These are phyloP conservation scores for Epistrophe eligans DNA, from an alignment of 2,888 invertebrate species.

Conservation along the genomic window DNA sequence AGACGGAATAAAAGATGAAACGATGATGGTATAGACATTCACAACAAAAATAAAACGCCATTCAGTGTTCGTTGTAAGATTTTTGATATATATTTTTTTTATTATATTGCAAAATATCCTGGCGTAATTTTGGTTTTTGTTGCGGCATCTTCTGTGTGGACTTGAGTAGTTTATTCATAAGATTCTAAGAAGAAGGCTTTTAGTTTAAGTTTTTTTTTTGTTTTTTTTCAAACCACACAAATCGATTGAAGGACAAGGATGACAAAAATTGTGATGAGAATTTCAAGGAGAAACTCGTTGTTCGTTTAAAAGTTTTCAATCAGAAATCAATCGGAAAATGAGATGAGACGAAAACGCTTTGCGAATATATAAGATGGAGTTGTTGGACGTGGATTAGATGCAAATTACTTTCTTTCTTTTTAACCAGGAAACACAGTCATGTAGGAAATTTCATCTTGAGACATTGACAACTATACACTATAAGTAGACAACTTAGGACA, in stretches of 20 bases:
- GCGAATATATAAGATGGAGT: conserved; percentile 67
- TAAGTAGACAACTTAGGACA: neutral
- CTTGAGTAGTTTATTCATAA: conserved; percentile 36
- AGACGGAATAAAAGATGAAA: conserved; percentile 42
- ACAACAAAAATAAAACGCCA: conserved; percentile 10
- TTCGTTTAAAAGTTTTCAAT: conserved; percentile 69
- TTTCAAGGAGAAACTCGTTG: conserved; percentile 51
- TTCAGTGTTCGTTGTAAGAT: neutral
- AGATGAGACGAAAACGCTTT: conserved; percentile 67
- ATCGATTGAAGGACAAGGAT: conserved; percentile 55
- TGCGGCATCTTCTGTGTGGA: conserved; percentile 50
- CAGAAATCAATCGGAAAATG: conserved; percentile 75
- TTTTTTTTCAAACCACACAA: conserved; percentile 22
- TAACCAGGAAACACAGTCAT: conserved; percentile 41
- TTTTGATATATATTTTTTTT: conserved; percentile 1
- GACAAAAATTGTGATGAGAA: conserved; percentile 60
- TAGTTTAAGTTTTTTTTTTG: conserved; percentile 48
- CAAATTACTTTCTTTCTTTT: conserved; percentile 57
- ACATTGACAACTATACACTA: neutral
- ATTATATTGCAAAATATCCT: conserved; percentile 58
- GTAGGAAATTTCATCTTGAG: conserved; percentile 35
- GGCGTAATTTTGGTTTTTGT: conserved; percentile 68
- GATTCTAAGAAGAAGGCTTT: conserved; percentile 51
- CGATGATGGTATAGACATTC: neutral
- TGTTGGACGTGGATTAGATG: conserved; percentile 64